phyloP scores from a whole-genome alignment of 1,140 invertebrate genomes.

The Gryon sp. region DNA sequence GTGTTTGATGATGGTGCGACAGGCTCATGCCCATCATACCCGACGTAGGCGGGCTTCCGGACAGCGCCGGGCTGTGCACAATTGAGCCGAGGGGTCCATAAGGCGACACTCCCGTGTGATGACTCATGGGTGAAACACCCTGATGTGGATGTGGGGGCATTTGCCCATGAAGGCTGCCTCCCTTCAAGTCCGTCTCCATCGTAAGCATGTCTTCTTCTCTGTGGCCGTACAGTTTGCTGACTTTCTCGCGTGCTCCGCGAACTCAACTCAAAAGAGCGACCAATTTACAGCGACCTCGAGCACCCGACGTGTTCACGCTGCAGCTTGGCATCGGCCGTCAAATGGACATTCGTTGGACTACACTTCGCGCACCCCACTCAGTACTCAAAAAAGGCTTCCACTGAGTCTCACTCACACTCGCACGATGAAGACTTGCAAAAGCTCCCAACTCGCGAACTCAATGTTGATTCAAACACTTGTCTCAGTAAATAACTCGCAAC shows the following conservation, averaged over 20 bases:
- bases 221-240: conserved; percentile 85
- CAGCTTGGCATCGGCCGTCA: conserved; percentile 31
- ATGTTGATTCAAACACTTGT: too few species aligned
- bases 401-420: conserved; percentile 24
- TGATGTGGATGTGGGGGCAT: conserved; percentile 87
- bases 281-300: conserved; percentile 1
- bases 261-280: conserved; percentile 13
- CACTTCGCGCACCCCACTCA: conserved; percentile 44
- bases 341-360: conserved; percentile 25
- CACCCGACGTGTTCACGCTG: not conserved
- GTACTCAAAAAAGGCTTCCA: conserved; percentile 18
- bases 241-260: conserved; percentile 68
- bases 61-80: conserved; percentile 82
- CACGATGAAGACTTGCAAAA: not conserved
- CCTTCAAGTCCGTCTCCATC: conserved; percentile 93
- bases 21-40: conserved; percentile 64
- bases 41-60: conserved; percentile 79
- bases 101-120: conserved; percentile 80
- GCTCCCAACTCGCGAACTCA: not conserved
- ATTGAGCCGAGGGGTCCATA: conserved; percentile 86
- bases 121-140: conserved; percentile 81
- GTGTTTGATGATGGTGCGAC: conserved; percentile 73
- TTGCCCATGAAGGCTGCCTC: conserved; percentile 88
- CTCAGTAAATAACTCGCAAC: not conserved
- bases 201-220: conserved; percentile 89